Percentiles rank a stretch among this genome's conserved stretches.
phyloP scores from a whole-genome alignment of 2,797 vertebrate species.

The Sebastolobus alascanus region DNA sequence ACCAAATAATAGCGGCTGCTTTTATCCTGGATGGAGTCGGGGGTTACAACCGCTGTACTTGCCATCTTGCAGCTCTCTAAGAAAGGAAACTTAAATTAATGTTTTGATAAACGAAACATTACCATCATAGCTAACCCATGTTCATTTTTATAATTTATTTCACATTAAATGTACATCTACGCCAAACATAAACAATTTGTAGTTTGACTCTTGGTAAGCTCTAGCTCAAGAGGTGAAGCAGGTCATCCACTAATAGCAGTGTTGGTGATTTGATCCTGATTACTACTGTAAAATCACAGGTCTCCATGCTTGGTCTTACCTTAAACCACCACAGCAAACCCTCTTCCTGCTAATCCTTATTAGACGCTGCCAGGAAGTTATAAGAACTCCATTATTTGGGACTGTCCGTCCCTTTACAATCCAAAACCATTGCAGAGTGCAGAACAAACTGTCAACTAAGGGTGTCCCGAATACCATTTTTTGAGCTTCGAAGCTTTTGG shows the following conservation, averaged over 20 bases:
- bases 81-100: slow-evolving; percentile 1
- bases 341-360: background rate
- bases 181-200: background rate
- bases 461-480: too few relatives aligned
- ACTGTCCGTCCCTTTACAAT: background rate
- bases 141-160: background rate
- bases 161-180: background rate
- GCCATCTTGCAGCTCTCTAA: slow-evolving; percentile 73
- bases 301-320: background rate
- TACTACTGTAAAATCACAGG: background rate
- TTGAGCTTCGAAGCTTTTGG: background rate
- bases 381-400: background rate
- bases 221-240: background rate
- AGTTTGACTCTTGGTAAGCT: too few relatives aligned
- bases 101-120: background rate
- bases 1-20: slow-evolving; percentile 68
- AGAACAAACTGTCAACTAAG: background rate
- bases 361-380: background rate
- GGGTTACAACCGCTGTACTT: slow-evolving; percentile 44
- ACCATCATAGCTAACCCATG: background rate
- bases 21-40: slow-evolving; percentile 53
- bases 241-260: background rate
- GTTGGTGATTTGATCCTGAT: background rate
- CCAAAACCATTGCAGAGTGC: background rate
- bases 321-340: background rate